A percentile compares a stretch with the other conserved stretches of the same genome.
Evolutionary conservation across 2,113 vertebrate species (phyloP).

Genomic region (Theristicus caerulescens): DNA sequence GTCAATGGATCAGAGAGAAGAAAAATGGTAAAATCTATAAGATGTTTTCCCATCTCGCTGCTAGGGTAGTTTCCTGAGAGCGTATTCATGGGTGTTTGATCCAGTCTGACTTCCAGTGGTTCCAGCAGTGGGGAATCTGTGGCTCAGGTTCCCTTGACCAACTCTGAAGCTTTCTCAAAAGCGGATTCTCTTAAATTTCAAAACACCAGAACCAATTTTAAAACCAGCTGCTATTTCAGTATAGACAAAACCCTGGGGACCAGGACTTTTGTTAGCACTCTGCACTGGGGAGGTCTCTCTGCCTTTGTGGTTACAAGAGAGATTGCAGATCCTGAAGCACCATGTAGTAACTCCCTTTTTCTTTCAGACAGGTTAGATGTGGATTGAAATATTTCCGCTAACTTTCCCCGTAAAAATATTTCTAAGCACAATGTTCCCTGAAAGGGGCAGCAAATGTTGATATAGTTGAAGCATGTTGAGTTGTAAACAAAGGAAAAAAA

Average conservation of each 20-base stretch:
- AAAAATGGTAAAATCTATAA: constrained; percentile 20
- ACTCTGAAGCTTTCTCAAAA: not conserved
- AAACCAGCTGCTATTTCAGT: not conserved
- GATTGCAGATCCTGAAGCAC: not conserved
- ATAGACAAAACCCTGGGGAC: not conserved
- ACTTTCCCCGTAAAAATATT: not conserved
- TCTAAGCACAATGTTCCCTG: not conserved
- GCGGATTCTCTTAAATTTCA: not conserved
- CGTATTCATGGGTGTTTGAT: not conserved
- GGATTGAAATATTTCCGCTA: not conserved
- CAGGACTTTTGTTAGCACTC: not conserved
- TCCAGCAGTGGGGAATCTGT: not conserved
- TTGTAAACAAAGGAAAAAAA: not conserved
- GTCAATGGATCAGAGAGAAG: not conserved
- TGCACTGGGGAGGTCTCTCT: not conserved
- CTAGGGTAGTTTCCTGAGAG: not conserved
- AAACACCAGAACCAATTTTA: not conserved
- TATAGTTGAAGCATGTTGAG: not conserved
- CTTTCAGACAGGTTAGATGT: not conserved
- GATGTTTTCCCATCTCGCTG: not conserved
- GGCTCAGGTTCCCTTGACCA: not conserved
- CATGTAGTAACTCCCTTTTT: not conserved
- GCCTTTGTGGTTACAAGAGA: not conserved
- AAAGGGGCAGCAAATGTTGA: not conserved
- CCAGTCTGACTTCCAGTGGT: not conserved